Evolutionary conservation across 2,888 invertebrate species (phyloP).

Genomic region (Chrysodeixis includens): DNA sequence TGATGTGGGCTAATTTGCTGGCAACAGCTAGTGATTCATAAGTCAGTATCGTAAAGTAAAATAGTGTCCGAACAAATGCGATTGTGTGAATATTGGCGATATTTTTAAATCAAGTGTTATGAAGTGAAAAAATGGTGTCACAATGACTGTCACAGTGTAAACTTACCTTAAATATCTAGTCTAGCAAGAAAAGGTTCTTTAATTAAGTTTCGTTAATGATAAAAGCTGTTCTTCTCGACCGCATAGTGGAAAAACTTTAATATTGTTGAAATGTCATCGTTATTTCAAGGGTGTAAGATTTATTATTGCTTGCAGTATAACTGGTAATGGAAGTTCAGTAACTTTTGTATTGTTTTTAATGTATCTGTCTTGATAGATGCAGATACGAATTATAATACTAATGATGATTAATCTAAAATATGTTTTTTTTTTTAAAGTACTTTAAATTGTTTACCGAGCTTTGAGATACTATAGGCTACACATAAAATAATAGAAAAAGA

Average conservation of each 20-base stretch:
- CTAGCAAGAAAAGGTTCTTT: neutral
- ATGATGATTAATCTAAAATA: neutral
- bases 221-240: neutral
- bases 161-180: neutral
- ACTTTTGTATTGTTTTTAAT: neutral
- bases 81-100: too few species aligned
- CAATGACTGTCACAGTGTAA: neutral
- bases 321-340: neutral
- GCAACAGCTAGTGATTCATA: too few species aligned
- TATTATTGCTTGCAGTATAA: neutral
- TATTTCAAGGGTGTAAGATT: neutral
- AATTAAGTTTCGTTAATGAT: conserved; percentile 1
- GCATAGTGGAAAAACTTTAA: neutral
- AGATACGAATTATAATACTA: neutral
- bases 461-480: too few species aligned
- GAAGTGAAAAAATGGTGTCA: too few species aligned
- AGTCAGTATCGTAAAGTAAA: too few species aligned
- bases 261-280: neutral
- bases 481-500: too few species aligned
- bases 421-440: neutral
- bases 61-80: too few species aligned
- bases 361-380: neutral
- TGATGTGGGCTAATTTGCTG: too few species aligned
- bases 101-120: too few species aligned
- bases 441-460: too few species aligned